Conservation (phyloP, 2,888 invertebrate species). For the Liposcelis brunnea region DNA sequence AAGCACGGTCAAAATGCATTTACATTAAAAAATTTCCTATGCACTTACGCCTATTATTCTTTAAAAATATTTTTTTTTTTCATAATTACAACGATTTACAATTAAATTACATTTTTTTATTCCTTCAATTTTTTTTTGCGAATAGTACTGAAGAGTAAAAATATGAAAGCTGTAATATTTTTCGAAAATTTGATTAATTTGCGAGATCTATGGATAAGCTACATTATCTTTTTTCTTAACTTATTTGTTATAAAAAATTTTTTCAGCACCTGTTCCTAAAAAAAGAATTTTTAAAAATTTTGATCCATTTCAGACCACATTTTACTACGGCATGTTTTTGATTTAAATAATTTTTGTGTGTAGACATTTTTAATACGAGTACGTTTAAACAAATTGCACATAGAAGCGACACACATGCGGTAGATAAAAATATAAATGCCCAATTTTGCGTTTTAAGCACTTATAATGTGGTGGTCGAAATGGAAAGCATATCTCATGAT, state of each 20-base stretch:
- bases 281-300: conserved; percentile 11
- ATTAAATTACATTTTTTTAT: too few species aligned
- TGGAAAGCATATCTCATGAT: conserved; percentile 3
- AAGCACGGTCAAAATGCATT: not conserved
- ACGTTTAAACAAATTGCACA: not conserved
- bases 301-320: conserved; percentile 5
- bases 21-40: not conserved
- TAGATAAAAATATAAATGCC: too few species aligned
- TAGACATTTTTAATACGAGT: too few species aligned
- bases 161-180: too few species aligned
- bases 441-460: not conserved
- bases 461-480: conserved; percentile 8
- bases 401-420: not conserved
- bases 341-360: too few species aligned
- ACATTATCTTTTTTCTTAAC: too few species aligned
- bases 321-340: not conserved
- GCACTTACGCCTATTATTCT: not conserved
- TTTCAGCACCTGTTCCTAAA: not conserved
- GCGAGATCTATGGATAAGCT: too few species aligned
- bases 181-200: too few species aligned
- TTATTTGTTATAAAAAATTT: not conserved
- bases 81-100: not conserved
- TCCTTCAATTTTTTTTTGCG: too few species aligned
- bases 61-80: not conserved
- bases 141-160: too few species aligned